Conservation (phyloP, 2,888 invertebrate genomes). For the Agonopterix alstromeriana region DNA sequence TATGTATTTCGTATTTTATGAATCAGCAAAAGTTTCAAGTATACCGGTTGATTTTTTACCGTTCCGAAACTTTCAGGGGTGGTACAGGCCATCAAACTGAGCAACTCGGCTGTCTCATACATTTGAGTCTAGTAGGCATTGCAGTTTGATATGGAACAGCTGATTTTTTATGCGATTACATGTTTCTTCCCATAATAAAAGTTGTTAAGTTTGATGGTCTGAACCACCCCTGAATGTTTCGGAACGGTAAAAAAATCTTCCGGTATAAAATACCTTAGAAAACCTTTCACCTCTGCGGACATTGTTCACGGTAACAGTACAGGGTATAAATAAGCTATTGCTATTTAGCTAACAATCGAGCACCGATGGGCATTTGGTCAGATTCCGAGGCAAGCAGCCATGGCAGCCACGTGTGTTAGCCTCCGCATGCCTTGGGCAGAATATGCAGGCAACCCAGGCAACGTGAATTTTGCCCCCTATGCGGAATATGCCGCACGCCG, state of each 20-base stretch:
- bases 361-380: slow-evolving; percentile 72
- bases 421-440: slow-evolving; percentile 63
- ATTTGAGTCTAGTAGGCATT: no score
- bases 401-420: slow-evolving; percentile 69
- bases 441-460: slow-evolving; percentile 59
- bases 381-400: slow-evolving; percentile 66
- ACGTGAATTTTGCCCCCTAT: slow-evolving; percentile 64
- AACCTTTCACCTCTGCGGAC: slow-evolving; percentile 19
- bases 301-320: slow-evolving; percentile 30
- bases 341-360: slow-evolving; percentile 68
- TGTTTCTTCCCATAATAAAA: no score
- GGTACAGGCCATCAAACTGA: no score
- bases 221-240: no score
- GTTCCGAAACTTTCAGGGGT: no score
- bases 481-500: slow-evolving; percentile 49
- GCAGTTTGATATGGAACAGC: no score
- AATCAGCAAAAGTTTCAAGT: no score
- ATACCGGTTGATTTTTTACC: no score
- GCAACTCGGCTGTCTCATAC: no score
- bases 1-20: not conserved
- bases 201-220: no score
- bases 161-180: no score
- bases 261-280: slow-evolving; percentile 24
- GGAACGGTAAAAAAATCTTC: no score
- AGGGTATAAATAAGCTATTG: slow-evolving; percentile 40